Base-by-base conservation (phyloP, 2,113 vertebrate genomes). In the Alectura lathami region DNA sequence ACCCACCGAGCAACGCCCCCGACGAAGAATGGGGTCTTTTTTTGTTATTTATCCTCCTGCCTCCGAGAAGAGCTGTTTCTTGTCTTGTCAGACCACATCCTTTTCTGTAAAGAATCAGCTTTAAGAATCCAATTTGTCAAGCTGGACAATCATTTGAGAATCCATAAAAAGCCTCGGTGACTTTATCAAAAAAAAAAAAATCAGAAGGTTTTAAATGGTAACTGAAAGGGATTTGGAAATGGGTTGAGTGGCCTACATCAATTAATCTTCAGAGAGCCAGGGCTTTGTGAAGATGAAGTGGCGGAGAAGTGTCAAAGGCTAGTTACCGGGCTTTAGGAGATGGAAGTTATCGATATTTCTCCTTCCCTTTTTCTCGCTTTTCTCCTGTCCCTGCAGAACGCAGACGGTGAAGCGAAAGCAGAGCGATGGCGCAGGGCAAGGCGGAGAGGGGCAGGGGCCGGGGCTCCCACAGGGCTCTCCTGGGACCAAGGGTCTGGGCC, bases 61-160 rank as follows among this genome's bases (percentile, higher is more conserved):
- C 97, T 97, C 95, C 78, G 97, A 98, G 98, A 98, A 97, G 97
- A 98, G 98, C 97, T 97, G 97, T 96, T 98, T 98, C 98, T 98
- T 97, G 97, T 98, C 98, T 98, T 97, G 97, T 98, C 98, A 98
- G 97, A 96, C 96, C 83, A 88, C 96, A 96, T 95, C 97, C 98
- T 98, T 98, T 98, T 97, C 98, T 98, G 97, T 97, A 97, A 97
- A 96, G 98, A 94, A 96, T 93, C 97, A 20, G 98, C 97, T 98
- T 97, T 98, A 98, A 98, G 98, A 98, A 98, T 98, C 98, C 98
- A 98, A 98, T 98, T 98, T 98, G 98, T 98, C 98, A 98, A 98
- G 96, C 96, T 51, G 97, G 97, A 98, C 97, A 97, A 98, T 98
- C 97, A 97, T 97, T 96, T 95, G 96, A 98, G 98, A 97, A 97